Percentiles rank a stretch among this genome's conserved stretches.
phyloP scores from a whole-genome alignment of 1,140 invertebrate species.

The Chymomyza costata region DNA sequence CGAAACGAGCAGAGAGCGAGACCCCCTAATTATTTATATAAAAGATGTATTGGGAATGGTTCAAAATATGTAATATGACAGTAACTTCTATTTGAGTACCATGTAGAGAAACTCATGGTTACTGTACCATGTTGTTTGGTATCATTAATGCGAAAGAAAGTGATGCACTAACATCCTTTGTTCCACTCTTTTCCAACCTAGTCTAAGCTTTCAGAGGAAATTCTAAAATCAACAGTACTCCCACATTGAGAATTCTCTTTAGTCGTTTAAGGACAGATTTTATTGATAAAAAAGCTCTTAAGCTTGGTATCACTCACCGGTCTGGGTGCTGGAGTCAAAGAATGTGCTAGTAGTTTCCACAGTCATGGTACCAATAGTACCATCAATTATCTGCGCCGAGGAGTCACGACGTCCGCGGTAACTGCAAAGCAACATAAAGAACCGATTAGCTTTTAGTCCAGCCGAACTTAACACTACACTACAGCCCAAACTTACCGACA shows the following conservation, averaged over 20 bases:
- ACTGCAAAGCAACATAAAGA: slow-evolving; percentile 13
- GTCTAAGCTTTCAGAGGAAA: not conserved
- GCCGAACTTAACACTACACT: no score
- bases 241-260: no score
- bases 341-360: slow-evolving; percentile 93
- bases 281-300: no score
- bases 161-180: not conserved
- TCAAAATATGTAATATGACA: no score
- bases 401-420: slow-evolving; percentile 89
- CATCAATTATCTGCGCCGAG: slow-evolving; percentile 91
- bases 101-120: no score
- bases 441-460: no score
- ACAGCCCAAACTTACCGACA: slow-evolving; percentile 78
- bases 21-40: no score
- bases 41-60: no score
- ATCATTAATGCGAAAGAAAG: not conserved
- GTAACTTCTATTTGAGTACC: no score
- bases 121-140: not conserved
- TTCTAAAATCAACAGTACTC: not conserved
- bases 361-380: slow-evolving; percentile 94
- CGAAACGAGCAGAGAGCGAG: no score
- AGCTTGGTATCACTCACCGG: slow-evolving; percentile 81
- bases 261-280: no score
- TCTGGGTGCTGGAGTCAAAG: slow-evolving; percentile 94
- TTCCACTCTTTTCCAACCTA: not conserved